Base-by-base conservation (phyloP, 2,113 vertebrate species). In the Rhineura floridana region DNA sequence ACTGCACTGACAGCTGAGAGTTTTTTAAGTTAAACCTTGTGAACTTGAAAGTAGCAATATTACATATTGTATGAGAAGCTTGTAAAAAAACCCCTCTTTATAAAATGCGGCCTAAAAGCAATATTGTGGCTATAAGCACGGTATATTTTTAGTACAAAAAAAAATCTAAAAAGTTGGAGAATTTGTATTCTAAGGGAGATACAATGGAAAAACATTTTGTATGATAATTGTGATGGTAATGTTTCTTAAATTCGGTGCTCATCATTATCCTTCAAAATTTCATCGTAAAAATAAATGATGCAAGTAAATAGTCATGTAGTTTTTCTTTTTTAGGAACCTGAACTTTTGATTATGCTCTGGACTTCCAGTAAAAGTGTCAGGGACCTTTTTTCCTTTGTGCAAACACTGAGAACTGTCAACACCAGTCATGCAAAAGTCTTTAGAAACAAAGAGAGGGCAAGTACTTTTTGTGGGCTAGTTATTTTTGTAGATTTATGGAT, bases 51-150 rank as follows among this genome's bases (percentile, higher is more conserved):
- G 93, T 91, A 90, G 86, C 88, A 75, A 17, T 82, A 72, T 87
- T 94, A 93, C 97, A 94, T 96, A 93, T 95, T 96, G 94, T 91
- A 95, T 96, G 91, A 92, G 91, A 92, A 93, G 91, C 88, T 89
- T 96, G 90, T 94, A 90, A 91, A 90, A 85, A 83, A 67, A n/a
- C n/a, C n/a, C n/a, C 85, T 93, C 73, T 90, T 90, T 89, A 90
- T 91, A 92, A 92, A 93, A 93, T 86, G 2, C 62, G 92, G 91
- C 90, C 92, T 93, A 83, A 90, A 93, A 94, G 88, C 86, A 69
- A 55, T 59, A 92, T 87, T 50, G 46, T 89, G 83, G 48, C 88
- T 90, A 91, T 11, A 91, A 92, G 89, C 85, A 48, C 19, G 89
- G 91, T 88, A 90, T n/a, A 85, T 93, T 93, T 91, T 81, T 88